phyloP scores from a whole-genome alignment of 2,113 vertebrate species.

The Elaphurus davidianus region DNA sequence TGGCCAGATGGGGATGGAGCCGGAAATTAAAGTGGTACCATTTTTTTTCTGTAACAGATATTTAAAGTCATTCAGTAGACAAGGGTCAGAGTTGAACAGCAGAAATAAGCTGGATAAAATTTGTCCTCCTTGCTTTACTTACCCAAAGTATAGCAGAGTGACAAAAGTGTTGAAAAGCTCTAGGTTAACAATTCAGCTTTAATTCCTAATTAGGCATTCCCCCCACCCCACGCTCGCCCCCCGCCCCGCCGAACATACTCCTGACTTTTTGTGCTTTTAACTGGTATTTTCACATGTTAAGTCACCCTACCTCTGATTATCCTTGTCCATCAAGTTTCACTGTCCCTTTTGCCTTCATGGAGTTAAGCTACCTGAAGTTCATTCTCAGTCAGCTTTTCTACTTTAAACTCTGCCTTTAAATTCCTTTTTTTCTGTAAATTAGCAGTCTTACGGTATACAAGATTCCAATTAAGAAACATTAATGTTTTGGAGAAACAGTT shows the following conservation, averaged over 20 bases:
- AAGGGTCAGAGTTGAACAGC: neutral
- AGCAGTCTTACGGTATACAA: neutral
- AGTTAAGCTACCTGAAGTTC: neutral
- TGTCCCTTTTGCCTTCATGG: neutral
- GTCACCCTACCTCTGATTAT: neutral
- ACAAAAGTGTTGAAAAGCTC: neutral
- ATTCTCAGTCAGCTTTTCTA: neutral
- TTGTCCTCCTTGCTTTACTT: neutral
- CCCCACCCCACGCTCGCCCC: neutral
- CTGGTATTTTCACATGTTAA: neutral
- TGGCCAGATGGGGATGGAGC: constrained; percentile 64
- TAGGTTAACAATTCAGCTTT: constrained; percentile 19
- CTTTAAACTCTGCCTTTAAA: constrained; percentile 24
- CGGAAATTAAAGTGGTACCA: neutral
- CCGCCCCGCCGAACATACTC: neutral
- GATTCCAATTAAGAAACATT: neutral
- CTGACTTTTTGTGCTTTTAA: neutral
- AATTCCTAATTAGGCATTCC: constrained; percentile 27
- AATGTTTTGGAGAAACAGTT: constrained; percentile 10
- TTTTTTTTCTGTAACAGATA: constrained; percentile 46
- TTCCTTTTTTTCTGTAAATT: neutral
- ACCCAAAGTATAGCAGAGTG: neutral
- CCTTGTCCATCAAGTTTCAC: neutral
- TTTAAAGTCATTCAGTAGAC: constrained; percentile 20
- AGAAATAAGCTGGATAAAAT: neutral